Evolutionary conservation across 2,113 vertebrate genomes (phyloP), one percentile per base, ranked within the genome.

Genomic region (Apteryx owenii): DNA sequence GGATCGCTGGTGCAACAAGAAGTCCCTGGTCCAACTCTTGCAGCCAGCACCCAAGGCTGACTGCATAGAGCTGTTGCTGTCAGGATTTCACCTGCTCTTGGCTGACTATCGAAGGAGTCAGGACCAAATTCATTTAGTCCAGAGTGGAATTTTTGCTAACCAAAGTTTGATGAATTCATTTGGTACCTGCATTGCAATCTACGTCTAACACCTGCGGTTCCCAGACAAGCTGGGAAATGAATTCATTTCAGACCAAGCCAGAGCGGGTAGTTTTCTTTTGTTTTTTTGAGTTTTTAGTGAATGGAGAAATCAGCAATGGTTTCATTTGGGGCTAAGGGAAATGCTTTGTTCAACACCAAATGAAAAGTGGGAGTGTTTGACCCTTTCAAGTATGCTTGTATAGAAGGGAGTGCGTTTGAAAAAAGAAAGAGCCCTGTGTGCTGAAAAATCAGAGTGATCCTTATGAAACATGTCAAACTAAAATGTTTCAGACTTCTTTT

Each of bases 301-400:
- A 33, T 92, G 81, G 83, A 92, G 93, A 75, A 95, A 95, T 97
- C 91, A 91, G 87, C 95, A 65, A 61, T 72, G 78, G 85, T 96
- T 97, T 95, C 73, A 76, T 84, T 42, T 91, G 87, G 89, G 89
- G 79, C 77, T 71, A 28, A 76, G 90, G 84, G 84, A 92, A 87
- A 78, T 22, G n/a, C 61, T 95, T 96, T 87, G 73, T 91, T 96
- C 75, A 2, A 58, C 66, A 70, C 58, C 84, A 68, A 33, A 71
- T 76, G 87, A 87, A 50, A 72, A 94, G 42, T 42, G 65, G 81
- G 84, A 91, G 70, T 56, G 72, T 54, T 92, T 78, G 81, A 44
- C 69, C 36, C 93, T 87, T 90, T 66, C 0, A 5, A 81, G 83
- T 19, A 5, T 8, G 90, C 94, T 44, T 15, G 23, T 58, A 8